phyloP scores from a whole-genome alignment of 2,888 invertebrate species.

The Tenodera sinensis region DNA sequence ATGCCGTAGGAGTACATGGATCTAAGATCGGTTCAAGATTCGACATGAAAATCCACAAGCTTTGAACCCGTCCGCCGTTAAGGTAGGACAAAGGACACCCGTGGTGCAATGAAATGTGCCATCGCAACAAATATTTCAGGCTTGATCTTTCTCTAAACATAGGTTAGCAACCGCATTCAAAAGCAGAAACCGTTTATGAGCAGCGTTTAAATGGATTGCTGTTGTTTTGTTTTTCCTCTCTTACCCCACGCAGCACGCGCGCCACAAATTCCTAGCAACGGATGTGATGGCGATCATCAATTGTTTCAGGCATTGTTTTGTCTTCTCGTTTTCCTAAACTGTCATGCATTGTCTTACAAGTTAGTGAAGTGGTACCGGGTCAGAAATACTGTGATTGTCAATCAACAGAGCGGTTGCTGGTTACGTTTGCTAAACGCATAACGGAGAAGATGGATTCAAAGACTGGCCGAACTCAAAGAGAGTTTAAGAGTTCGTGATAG shows the following conservation, averaged over 20 bases:
- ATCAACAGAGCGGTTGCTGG: too few relatives aligned
- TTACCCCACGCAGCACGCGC: background rate
- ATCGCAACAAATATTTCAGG: background rate
- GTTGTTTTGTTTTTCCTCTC: background rate
- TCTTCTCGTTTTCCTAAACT: too few relatives aligned
- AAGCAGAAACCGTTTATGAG: background rate
- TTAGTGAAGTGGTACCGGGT: too few relatives aligned
- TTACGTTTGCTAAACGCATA: background rate
- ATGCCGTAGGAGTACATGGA: background rate
- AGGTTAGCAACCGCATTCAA: background rate
- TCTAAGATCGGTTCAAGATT: background rate
- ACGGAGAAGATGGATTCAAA: background rate
- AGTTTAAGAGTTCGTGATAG: background rate
- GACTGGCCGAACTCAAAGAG: background rate
- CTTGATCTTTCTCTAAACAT: background rate
- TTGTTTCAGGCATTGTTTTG: too few relatives aligned
- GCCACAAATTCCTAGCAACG: background rate
- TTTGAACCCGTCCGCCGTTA: background rate
- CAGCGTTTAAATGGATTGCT: background rate
- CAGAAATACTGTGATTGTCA: too few relatives aligned
- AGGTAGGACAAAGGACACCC: background rate
- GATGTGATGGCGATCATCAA: background rate
- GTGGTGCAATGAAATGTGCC: background rate
- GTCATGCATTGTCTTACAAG: too few relatives aligned
- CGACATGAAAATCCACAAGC: background rate